A percentile compares a stretch with the other conserved stretches of the same genome.
Evolutionary conservation across 2,113 vertebrate species (phyloP).

Genomic region (Lates calcarifer): DNA sequence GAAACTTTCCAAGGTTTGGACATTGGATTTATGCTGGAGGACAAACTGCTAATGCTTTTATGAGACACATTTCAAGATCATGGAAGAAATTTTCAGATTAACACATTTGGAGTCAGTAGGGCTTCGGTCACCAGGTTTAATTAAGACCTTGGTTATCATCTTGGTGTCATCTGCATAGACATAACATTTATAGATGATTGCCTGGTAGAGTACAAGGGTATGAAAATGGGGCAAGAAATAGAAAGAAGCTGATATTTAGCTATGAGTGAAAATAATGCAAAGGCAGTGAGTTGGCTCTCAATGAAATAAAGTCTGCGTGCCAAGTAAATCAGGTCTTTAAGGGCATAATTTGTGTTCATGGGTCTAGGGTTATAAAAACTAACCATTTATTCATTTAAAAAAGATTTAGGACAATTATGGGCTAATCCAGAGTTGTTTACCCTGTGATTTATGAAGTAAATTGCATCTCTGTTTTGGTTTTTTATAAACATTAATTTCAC

Average conservation of each 20-base stretch:
- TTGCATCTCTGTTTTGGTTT: neutral
- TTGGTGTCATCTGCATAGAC: neutral
- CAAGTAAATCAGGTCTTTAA: neutral
- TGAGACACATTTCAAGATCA: conserved; percentile 20
- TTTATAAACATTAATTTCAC: neutral
- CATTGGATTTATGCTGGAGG: conserved; percentile 15
- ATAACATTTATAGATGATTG: neutral
- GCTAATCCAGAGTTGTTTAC: neutral
- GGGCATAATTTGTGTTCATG: neutral
- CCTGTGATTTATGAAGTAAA: neutral
- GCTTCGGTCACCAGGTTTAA: neutral
- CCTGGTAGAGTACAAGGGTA: neutral
- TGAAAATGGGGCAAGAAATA: neutral
- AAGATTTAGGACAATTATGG: neutral
- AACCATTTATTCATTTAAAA: neutral
- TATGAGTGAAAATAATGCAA: neutral
- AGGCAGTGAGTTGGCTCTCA: too few relatives aligned
- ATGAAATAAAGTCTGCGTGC: neutral
- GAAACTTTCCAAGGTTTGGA: conserved; percentile 30
- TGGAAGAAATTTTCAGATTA: neutral
- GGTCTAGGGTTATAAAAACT: neutral
- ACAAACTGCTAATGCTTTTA: neutral
- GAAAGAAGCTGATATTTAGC: neutral
- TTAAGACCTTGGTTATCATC: neutral
- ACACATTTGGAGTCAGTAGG: neutral